These are phyloP conservation scores for Acleris cristana DNA, from an alignment of 2,888 invertebrate species.

Conservation along the genomic window DNA sequence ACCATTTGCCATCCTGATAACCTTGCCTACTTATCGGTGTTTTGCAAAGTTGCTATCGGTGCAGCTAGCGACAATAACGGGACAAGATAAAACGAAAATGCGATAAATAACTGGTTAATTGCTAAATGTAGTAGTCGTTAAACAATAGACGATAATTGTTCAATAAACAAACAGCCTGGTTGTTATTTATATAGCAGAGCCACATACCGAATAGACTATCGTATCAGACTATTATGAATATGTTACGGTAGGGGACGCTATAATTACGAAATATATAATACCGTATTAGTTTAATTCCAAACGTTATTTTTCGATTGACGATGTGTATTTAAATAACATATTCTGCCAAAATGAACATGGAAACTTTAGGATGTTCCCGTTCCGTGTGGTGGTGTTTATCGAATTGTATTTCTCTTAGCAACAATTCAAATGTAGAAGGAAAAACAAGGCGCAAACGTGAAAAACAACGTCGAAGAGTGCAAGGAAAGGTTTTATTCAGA, in stretches of 20 bases:
- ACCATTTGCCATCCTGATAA: constrained; percentile 70
- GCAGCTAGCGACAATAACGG: constrained; percentile 36
- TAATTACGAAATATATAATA: too few species aligned
- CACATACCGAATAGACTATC: neutral
- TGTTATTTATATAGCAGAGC: constrained; percentile 17
- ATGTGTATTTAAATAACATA: too few species aligned
- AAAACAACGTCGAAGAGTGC: constrained; percentile 26
- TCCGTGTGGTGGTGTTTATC: too few species aligned
- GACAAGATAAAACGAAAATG: constrained; percentile 32
- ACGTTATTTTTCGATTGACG: too few species aligned
- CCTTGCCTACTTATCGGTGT: constrained; percentile 70
- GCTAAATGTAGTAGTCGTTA: constrained; percentile 28
- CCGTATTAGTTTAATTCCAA: too few species aligned
- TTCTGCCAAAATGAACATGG: too few species aligned
- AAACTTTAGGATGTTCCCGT: too few species aligned
- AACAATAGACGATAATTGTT: constrained; percentile 31
- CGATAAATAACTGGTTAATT: constrained; percentile 38
- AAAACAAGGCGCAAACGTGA: constrained; percentile 20
- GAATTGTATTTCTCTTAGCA: constrained; percentile 10
- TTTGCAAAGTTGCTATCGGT: constrained; percentile 62
- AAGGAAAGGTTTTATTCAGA: constrained; percentile 30
- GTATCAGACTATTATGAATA: neutral
- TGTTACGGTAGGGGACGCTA: too few species aligned
- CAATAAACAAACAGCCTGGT: constrained; percentile 27
- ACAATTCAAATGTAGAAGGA: constrained; percentile 15